phyloP scores from a whole-genome alignment of 2,797 vertebrate species.

The Peromyscus melanophrys region DNA sequence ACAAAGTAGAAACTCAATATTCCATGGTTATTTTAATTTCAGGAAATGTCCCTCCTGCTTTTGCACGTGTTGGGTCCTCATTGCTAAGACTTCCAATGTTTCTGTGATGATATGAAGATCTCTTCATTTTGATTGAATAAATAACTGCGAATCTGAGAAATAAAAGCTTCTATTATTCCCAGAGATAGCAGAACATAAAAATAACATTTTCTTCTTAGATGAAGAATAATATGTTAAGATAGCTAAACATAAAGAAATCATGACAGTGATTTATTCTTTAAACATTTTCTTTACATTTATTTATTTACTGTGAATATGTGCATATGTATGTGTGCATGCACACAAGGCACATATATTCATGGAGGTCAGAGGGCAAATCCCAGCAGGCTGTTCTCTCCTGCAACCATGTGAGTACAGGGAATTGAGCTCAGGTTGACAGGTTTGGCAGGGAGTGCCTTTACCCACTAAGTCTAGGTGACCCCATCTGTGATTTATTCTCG shows the following conservation, averaged over 20 bases:
- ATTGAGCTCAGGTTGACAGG: background rate
- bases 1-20: background rate
- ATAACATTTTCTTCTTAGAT: conserved; percentile 15
- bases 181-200: background rate
- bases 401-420: background rate
- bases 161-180: background rate
- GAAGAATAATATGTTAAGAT: conserved; percentile 27
- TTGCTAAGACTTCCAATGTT: background rate
- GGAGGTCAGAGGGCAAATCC: background rate
- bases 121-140: conserved; percentile 6
- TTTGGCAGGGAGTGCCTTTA: background rate
- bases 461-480: background rate
- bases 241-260: conserved; percentile 49
- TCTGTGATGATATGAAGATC: background rate
- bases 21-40: background rate
- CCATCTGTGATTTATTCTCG: conserved; percentile 27
- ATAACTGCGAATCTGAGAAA: conserved; percentile 18
- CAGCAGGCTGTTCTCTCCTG: background rate
- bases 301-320: background rate
- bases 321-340: background rate
- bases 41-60: background rate
- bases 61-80: background rate
- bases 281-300: background rate
- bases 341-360: background rate
- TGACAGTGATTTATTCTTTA: background rate